Conservation (phyloP, 1,140 invertebrate genomes). For the Paralvinella palmiformis region DNA sequence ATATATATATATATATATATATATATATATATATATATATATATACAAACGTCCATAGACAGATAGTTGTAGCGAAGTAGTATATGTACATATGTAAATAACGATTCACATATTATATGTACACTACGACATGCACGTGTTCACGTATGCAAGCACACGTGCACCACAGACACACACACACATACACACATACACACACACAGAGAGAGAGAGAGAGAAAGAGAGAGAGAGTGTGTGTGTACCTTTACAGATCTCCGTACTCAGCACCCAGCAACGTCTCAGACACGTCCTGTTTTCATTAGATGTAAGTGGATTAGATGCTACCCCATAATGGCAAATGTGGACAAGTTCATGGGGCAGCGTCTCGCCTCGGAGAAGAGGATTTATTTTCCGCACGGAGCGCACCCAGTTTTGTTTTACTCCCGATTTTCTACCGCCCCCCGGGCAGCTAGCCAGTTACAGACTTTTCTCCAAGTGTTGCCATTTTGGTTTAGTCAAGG, state of each 20-base stretch:
- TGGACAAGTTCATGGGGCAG: background rate
- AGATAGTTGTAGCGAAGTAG: background rate
- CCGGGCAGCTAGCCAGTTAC: too few relatives aligned
- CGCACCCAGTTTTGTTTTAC: too few relatives aligned
- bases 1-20: too few relatives aligned
- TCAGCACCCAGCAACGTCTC: background rate
- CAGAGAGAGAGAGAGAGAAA: background rate
- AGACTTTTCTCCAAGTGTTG: too few relatives aligned
- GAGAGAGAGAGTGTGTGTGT: background rate
- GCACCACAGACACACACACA: background rate
- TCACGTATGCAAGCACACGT: background rate
- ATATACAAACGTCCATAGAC: background rate
- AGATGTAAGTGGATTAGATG: background rate
- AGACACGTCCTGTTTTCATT: background rate
- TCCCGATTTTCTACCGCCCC: too few relatives aligned
- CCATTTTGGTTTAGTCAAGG: too few relatives aligned
- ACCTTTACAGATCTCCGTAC: background rate
- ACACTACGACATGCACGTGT: background rate
- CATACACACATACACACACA: background rate
- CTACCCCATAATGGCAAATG: background rate
- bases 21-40: background rate
- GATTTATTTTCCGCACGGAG: background rate
- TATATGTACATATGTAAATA: background rate
- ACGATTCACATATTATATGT: background rate
- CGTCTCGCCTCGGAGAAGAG: background rate